Evolutionary conservation across 2,888 invertebrate genomes (phyloP).

Genomic region (Cylindroiulus punctatus): DNA sequence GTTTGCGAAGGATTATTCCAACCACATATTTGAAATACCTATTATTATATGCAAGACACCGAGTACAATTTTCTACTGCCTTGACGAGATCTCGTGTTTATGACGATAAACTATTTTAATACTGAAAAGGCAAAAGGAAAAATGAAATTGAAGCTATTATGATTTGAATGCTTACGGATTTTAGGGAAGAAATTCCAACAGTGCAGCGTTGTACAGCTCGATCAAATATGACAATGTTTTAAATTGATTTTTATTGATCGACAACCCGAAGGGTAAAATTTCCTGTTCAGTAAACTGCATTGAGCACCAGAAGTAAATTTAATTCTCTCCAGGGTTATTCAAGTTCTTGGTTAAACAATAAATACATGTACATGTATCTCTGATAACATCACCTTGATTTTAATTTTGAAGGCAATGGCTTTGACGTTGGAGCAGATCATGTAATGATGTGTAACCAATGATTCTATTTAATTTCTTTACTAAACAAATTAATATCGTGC

Average conservation of each 20-base stretch:
- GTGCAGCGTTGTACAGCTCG: neutral
- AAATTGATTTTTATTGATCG: conserved; percentile 6
- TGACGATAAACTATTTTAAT: neutral
- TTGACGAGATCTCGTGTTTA: neutral
- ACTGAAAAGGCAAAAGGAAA: neutral
- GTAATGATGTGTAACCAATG: too few relatives aligned
- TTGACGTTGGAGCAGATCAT: too few relatives aligned
- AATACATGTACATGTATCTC: too few relatives aligned
- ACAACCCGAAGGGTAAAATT: neutral
- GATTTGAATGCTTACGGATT: neutral
- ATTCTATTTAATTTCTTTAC: too few relatives aligned
- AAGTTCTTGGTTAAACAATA: neutral
- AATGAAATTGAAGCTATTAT: neutral
- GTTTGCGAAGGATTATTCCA: neutral
- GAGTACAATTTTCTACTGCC: neutral
- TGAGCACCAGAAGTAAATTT: neutral
- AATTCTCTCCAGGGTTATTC: neutral
- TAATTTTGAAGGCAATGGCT: too few relatives aligned
- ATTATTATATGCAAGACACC: neutral
- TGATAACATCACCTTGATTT: neutral
- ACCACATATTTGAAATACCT: conserved; percentile 15
- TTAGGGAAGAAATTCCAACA: neutral
- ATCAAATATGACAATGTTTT: neutral
- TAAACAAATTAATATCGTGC: too few relatives aligned
- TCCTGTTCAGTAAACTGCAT: neutral